Conservation (phyloP, 2,888 invertebrate species). For the Melikaiella ostensackeni region DNA sequence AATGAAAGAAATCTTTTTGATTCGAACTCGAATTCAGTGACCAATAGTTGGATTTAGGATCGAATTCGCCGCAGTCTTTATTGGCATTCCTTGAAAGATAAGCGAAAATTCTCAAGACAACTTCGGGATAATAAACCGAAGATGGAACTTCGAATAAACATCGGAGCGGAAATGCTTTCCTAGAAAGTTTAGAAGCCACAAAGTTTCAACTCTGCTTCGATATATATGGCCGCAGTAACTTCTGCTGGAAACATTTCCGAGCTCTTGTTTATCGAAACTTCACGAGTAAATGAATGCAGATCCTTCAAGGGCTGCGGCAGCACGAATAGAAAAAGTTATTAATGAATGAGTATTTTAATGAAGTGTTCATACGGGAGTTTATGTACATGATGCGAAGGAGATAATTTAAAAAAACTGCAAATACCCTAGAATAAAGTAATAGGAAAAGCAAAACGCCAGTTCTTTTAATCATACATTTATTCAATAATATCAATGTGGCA, state of each 20-base stretch:
- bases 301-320: slow-evolving; percentile 27
- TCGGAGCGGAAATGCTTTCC: slow-evolving; percentile 24
- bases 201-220: slow-evolving; percentile 23
- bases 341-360: slow-evolving; percentile 39
- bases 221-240: slow-evolving; percentile 29
- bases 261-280: slow-evolving; percentile 39
- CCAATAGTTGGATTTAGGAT: not conserved
- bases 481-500: not conserved
- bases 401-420: slow-evolving; percentile 33
- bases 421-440: not conserved
- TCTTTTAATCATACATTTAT: slow-evolving; percentile 5
- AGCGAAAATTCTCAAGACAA: slow-evolving; percentile 20
- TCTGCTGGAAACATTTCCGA: slow-evolving; percentile 28
- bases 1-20: slow-evolving; percentile 2
- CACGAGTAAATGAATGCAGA: slow-evolving; percentile 32
- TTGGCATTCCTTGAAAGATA: slow-evolving; percentile 19
- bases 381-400: slow-evolving; percentile 35
- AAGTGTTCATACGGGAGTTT: slow-evolving; percentile 31
- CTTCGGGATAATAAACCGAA: slow-evolving; percentile 32
- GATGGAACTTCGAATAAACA: slow-evolving; percentile 33
- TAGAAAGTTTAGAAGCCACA: slow-evolving; percentile 33
- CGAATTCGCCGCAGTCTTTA: slow-evolving; percentile 7
- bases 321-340: slow-evolving; percentile 34
- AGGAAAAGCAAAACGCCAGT: not conserved
- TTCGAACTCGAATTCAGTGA: slow-evolving; percentile 1